These are phyloP conservation scores for Oncorhynchus gorbuscha DNA, from an alignment of 2,113 vertebrate genomes.

Conservation along the genomic window DNA sequence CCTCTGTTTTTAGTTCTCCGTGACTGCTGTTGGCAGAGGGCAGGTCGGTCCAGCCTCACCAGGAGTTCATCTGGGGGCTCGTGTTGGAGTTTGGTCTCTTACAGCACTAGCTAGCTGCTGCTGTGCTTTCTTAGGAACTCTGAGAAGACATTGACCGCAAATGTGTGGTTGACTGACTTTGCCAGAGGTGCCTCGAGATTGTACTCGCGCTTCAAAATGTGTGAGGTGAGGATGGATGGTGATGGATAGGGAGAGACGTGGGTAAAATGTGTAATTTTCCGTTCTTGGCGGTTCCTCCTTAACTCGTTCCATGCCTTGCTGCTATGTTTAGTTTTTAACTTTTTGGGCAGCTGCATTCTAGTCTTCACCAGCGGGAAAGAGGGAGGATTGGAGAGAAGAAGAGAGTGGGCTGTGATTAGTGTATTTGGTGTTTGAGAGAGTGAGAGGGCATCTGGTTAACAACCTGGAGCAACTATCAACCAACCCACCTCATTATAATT, in stretches of 20 bases:
- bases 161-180: not conserved
- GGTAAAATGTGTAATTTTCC: not conserved
- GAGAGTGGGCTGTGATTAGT: not conserved
- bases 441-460: not conserved
- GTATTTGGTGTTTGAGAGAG: not conserved
- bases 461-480: no score
- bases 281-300: not conserved
- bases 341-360: no score
- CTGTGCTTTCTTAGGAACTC: not conserved
- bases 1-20: not conserved
- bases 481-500: no score
- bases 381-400: not conserved
- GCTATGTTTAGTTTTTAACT: no score
- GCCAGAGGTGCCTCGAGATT: not conserved
- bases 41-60: constrained; percentile 24
- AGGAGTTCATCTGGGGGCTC: constrained; percentile 44
- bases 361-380: not conserved
- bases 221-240: not conserved
- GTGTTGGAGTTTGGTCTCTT: not conserved
- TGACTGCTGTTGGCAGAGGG: constrained; percentile 45
- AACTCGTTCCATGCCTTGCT: not conserved
- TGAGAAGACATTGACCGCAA: not conserved
- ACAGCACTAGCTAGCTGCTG: not conserved
- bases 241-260: not conserved
- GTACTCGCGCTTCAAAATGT: not conserved